Conservation (phyloP, 2,888 invertebrate species). For the Xanthorhoe spadicearia region DNA sequence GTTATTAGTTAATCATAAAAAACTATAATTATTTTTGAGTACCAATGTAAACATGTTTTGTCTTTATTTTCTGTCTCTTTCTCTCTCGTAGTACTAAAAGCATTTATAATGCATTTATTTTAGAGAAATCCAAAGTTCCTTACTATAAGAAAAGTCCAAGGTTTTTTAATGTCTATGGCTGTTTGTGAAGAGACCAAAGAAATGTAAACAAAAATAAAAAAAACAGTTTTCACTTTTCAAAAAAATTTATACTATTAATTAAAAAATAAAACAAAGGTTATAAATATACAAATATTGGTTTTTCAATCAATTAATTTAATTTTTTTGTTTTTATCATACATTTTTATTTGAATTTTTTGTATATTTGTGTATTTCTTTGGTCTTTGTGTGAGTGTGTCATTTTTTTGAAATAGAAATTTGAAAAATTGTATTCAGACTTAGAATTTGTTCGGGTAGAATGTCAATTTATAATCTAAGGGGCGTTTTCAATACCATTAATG, state of each 20-base stretch:
- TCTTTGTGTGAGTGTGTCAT: conserved; percentile 23
- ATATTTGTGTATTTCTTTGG: conserved; percentile 21
- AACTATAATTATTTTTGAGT: conserved; percentile 6
- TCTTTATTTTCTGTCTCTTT: not conserved
- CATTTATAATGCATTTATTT: conserved; percentile 11
- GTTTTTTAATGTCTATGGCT: conserved; percentile 34
- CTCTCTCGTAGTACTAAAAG: not conserved
- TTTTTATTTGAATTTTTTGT: not conserved
- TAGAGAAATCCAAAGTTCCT: conserved; percentile 18
- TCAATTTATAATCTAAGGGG: not conserved
- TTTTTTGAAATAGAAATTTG: not conserved
- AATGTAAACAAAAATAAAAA: not conserved
- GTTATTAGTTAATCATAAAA: conserved; percentile 14
- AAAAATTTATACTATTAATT: not conserved
- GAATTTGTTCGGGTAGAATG: not conserved
- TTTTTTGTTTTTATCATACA: too few species aligned
- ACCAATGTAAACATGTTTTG: conserved; percentile 1
- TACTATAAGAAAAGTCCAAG: not conserved
- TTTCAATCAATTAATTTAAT: too few species aligned
- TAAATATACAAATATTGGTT: not conserved
- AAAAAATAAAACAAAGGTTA: too few species aligned
- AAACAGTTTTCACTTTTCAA: not conserved
- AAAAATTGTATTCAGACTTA: not conserved
- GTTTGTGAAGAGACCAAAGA: conserved; percentile 27
- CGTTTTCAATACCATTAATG: not conserved